Base-by-base conservation (phyloP, 2,113 vertebrate genomes). In the Cromileptes altivelis region DNA sequence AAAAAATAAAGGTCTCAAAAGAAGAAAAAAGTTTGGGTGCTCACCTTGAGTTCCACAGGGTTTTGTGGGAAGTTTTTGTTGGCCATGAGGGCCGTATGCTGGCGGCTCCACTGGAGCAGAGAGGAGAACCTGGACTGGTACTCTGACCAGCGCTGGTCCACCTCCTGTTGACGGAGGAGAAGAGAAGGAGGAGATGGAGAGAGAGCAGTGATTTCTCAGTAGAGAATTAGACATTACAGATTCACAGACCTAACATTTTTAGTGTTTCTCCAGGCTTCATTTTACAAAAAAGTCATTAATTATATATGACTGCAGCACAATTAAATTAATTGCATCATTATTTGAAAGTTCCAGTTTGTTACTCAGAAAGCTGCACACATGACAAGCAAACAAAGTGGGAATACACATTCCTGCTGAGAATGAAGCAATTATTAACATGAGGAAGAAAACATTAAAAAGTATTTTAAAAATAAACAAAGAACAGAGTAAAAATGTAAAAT, bases 1-100 rank as follows among this genome's bases (percentile, higher is more conserved):
- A n/a, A 47, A 47, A 30, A 33, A 61, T 6, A 23, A 71, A 33
- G 18, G 18, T 1, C 12, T n/a, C 1, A 25, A 61, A 50, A 11
- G 4, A 53, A 4, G 6, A 10, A 57, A 7, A 2, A 1, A n/a
- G 15, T 12, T 13, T 9, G 3, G 19, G 23, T 17, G 4, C 75
- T 92, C 87, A 98, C 98, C 97, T 99, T 99, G 92, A 99, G 96
- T 94, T 99, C 98, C 81, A 97, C 97, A 37, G 98, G 98, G 94
- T 99, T 98, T 91, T 98, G 97, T 81, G 98, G 97, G 60, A 99
- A 99, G 91, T 96, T 98, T 96, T 98, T 98, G 92, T 97, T 97
- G 70, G 97, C 97, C 98, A 99, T 98, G 87, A 97, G 90, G 93
- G 96, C 94, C 70, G 91, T 97, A 87, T 99, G 97, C 91, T 99